Base-by-base conservation (phyloP, 1,140 invertebrate genomes). In the Theocolax elegans region DNA sequence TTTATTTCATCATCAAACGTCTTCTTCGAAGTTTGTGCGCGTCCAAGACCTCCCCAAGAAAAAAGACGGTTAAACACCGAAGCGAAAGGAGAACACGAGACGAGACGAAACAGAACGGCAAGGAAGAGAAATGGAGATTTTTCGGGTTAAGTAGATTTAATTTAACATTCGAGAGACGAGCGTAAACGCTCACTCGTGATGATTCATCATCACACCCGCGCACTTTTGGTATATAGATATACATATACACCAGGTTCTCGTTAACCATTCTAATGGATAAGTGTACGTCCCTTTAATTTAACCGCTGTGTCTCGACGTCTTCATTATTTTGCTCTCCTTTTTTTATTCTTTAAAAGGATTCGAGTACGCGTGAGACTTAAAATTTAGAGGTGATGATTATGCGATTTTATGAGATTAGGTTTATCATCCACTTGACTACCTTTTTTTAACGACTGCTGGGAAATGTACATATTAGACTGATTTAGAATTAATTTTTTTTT, bases 151-250 rank as follows among this genome's bases (percentile, higher is more conserved):
- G 40, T 67, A 46, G 54, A 67, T 60, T 67, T 67, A 67, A 67
- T 67, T 67, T 51, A 67, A 67, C 44, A 49, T 67, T 46, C 19
- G 42, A 44, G 27, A 46, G 35, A 66, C 9, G 38, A 35, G 31
- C 38, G 63, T 29, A 31, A 25, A 72, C 72, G 67, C 63, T 71
- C 40, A 58, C 51, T 56, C 46, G 42, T 54, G 38, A 73, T 77
- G 78, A 79, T 79, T 78, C 78, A 78, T 79, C 78, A 77, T 78
- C 76, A 79, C 78, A 79, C 78, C 78, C 78, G 76, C 78, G 78
- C 78, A 77, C 64, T 66, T 63, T 38, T 40, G 1, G 10, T 35
- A 19, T 31, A 3, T 31, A 29, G 44, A 12, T 23, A 23, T 48
- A 35, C 48, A 40, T 25, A 59, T 73, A 71, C 71, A 53, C 71